These are phyloP conservation scores for Platysternon megacephalum DNA, from an alignment of 2,113 vertebrate genomes.

Conservation along the genomic window DNA sequence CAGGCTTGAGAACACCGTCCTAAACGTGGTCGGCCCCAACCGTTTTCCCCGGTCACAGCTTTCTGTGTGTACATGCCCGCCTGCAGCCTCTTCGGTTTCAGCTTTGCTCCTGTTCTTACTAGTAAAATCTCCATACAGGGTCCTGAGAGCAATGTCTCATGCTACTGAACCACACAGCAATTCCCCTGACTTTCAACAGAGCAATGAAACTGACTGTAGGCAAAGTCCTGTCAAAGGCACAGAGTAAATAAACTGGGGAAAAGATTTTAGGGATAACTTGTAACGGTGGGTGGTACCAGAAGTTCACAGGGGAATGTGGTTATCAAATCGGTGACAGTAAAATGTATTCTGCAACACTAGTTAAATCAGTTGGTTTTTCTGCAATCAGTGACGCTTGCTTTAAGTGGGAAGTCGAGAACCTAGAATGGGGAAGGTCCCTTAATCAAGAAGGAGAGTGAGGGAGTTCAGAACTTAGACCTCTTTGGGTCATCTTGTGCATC, in stretches of 20 bases:
- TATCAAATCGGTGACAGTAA: not conserved
- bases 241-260: not conserved
- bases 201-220: not conserved
- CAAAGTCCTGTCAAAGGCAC: not conserved
- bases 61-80: not conserved
- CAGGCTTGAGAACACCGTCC: not conserved
- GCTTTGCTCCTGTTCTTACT: not conserved
- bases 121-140: not conserved
- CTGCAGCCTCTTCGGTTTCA: slow-evolving; percentile 38
- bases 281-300: not conserved
- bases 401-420: not conserved
- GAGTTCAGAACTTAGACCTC: not conserved
- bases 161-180: not conserved
- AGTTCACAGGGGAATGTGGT: not conserved
- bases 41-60: not conserved
- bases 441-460: not conserved
- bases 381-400: not conserved
- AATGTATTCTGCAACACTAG: not conserved
- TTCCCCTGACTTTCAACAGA: not conserved
- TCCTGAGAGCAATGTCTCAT: not conserved
- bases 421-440: not conserved
- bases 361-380: not conserved
- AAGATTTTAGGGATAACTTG: not conserved
- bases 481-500: not conserved
- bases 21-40: not conserved